phyloP scores from a whole-genome alignment of 2,797 vertebrate genomes.

The Vireo griseus region DNA sequence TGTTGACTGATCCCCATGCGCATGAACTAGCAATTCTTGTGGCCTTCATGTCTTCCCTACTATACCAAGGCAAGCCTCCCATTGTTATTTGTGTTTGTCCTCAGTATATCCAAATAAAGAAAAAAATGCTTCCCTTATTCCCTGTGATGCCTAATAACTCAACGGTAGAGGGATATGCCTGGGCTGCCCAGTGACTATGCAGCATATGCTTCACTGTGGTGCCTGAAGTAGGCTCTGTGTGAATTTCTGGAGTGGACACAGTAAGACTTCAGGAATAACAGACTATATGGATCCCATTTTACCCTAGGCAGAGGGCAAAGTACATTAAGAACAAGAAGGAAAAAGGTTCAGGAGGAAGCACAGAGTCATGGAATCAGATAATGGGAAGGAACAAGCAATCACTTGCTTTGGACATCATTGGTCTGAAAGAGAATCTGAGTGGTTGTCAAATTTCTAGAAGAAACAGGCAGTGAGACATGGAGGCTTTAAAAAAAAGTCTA shows the following conservation, averaged over 20 bases:
- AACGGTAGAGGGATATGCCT: fast-evolving
- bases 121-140: not conserved
- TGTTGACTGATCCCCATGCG: not conserved
- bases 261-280: not conserved
- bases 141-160: not conserved
- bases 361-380: not conserved
- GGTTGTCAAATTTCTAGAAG: not conserved
- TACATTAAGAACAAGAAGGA: not conserved
- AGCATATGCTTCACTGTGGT: not conserved
- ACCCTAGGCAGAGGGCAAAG: not conserved
- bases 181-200: not conserved
- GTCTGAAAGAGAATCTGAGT: not conserved
- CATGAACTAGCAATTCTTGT: not conserved
- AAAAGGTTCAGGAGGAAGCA: not conserved
- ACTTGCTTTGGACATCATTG: fast-evolving
- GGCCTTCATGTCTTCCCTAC: not conserved
- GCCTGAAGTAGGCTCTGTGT: not conserved
- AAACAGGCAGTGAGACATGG: not conserved
- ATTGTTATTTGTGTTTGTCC: not conserved
- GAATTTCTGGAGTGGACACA: not conserved
- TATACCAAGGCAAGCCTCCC: not conserved
- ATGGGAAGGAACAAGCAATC: not conserved
- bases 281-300: not conserved
- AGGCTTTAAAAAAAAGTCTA: not conserved
- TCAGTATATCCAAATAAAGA: not conserved